Conservation (phyloP, 2,113 vertebrate genomes). For the Hiodon tergisus region DNA sequence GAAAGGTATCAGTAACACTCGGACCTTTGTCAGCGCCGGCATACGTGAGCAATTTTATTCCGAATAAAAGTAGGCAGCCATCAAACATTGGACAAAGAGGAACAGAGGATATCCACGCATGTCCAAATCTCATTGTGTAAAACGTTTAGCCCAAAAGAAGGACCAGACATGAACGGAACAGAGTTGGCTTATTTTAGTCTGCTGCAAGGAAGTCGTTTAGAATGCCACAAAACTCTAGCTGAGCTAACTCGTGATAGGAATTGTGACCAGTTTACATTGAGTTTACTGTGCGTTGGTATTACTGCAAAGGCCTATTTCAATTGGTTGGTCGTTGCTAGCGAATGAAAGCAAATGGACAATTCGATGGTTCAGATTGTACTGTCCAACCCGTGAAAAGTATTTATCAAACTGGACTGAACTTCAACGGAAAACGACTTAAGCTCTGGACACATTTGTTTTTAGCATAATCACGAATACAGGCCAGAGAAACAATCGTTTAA, state of each 20-base stretch:
- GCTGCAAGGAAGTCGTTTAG: too few relatives aligned
- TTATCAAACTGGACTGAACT: neutral
- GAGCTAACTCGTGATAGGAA: too few relatives aligned
- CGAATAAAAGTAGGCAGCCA: slow-evolving; percentile 52
- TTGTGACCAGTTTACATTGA: too few relatives aligned
- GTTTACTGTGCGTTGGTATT: slow-evolving; percentile 27
- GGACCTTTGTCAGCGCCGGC: slow-evolving; percentile 86
- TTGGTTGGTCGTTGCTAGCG: neutral
- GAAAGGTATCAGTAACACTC: slow-evolving; percentile 85
- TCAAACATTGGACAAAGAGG: slow-evolving; percentile 69
- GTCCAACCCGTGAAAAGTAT: neutral
- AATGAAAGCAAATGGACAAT: neutral
- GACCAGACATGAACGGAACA: too few relatives aligned
- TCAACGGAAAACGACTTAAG: neutral
- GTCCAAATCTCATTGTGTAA: slow-evolving; percentile 45
- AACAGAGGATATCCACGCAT: slow-evolving; percentile 30
- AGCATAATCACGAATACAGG: neutral
- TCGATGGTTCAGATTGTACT: neutral
- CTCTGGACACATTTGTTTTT: neutral
- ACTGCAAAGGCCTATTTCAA: neutral
- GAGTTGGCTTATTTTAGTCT: too few relatives aligned
- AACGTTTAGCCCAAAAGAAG: neutral
- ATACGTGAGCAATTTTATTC: slow-evolving; percentile 62
- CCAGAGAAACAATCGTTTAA: too few relatives aligned
- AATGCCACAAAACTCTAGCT: too few relatives aligned